Percentiles rank a stretch among this genome's conserved stretches.
Evolutionary conservation across 2,888 invertebrate species (phyloP).

Genomic region (Eilema depressum): DNA sequence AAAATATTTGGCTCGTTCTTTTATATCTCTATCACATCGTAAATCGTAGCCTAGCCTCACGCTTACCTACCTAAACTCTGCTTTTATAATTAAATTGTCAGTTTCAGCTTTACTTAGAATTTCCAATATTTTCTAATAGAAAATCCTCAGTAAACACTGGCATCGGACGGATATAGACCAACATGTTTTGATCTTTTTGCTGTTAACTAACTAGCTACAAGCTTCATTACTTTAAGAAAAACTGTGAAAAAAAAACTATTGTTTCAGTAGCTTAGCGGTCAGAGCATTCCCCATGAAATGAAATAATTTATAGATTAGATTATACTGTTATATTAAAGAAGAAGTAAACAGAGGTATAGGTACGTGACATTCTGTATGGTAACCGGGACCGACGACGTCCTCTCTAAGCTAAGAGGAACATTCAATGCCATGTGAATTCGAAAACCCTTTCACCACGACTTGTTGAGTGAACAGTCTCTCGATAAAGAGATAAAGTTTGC

Average conservation of each 20-base stretch:
- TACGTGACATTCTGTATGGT: too few species aligned
- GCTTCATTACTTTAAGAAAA: neutral
- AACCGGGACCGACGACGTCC: too few species aligned
- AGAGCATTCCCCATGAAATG: too few species aligned
- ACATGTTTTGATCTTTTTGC: neutral
- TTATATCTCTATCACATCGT: neutral
- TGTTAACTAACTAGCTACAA: neutral
- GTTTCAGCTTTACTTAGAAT: neutral
- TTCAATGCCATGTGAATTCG: neutral
- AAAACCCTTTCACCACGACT: slow-evolving; percentile 27
- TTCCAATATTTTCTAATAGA: neutral
- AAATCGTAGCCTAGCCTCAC: neutral
- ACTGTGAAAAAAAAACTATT: too few species aligned
- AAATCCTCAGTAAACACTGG: neutral
- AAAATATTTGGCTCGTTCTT: too few species aligned
- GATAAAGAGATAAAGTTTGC: slow-evolving; percentile 29
- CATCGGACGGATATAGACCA: neutral
- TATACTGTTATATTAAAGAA: too few species aligned
- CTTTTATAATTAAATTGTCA: neutral
- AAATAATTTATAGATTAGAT: too few species aligned
- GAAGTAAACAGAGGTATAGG: too few species aligned
- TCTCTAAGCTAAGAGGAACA: too few species aligned
- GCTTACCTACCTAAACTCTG: neutral
- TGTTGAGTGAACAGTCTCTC: slow-evolving; percentile 35
- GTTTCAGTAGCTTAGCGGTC: too few species aligned